phyloP scores from a whole-genome alignment of 2,113 vertebrate genomes.

The Ptilorrhoa leucosticta region DNA sequence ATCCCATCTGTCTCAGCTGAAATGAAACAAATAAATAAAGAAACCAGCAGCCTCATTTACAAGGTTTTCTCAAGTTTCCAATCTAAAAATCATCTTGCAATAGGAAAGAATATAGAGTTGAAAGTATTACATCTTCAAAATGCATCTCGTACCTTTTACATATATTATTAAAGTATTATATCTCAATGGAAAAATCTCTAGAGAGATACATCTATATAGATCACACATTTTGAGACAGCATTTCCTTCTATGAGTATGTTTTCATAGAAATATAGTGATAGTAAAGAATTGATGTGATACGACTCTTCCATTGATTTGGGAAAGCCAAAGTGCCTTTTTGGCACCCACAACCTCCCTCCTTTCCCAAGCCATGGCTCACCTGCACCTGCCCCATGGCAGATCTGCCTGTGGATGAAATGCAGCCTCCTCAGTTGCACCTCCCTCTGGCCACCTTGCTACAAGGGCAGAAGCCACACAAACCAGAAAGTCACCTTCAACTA shows the following conservation, averaged over 20 bases:
- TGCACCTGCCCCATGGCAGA: neutral
- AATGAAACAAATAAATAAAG: slow-evolving; percentile 69
- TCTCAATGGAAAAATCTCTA: neutral
- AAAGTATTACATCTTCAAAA: neutral
- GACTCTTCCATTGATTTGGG: neutral
- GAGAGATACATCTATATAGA: neutral
- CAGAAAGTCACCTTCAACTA: neutral
- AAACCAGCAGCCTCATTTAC: slow-evolving; percentile 42
- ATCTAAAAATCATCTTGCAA: slow-evolving; percentile 14
- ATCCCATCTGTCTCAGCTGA: slow-evolving; percentile 80
- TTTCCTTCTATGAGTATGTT: neutral
- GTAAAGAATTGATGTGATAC: neutral
- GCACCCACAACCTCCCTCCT: neutral
- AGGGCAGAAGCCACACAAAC: neutral
- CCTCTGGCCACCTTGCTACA: accelerated
- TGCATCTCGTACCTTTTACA: accelerated
- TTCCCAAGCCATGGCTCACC: neutral
- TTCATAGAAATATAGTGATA: neutral
- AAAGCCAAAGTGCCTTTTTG: neutral
- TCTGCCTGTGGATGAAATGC: neutral
- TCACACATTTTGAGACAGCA: neutral
- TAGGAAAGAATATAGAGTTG: neutral
- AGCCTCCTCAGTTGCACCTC: neutral
- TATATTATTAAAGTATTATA: neutral
- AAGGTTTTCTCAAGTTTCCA: slow-evolving; percentile 47